Percentiles rank a stretch among this genome's conserved stretches.
These are phyloP conservation scores for Willowsia nigromaculata DNA, from an alignment of 2,888 invertebrate species.

Conservation along the genomic window DNA sequence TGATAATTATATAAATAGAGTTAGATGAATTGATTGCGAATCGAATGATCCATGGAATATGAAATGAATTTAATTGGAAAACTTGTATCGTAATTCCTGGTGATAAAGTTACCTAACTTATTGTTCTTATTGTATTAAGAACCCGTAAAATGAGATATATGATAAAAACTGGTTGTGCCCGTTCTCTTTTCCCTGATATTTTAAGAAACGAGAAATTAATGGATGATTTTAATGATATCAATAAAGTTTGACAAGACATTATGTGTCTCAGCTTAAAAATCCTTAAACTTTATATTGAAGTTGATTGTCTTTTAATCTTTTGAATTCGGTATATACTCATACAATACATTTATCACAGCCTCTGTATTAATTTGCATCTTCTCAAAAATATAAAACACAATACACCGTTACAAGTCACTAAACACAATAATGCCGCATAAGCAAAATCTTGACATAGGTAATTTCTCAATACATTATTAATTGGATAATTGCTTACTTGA, in stretches of 20 bases:
- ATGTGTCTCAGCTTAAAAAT: background rate
- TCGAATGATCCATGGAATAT: background rate
- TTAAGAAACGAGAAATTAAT: background rate
- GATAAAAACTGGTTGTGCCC: background rate
- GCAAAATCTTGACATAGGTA: no score
- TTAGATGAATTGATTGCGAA: background rate
- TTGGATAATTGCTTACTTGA: no score
- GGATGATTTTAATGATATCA: background rate
- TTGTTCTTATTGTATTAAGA: no score
- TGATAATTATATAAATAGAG: background rate
- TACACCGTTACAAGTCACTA: background rate
- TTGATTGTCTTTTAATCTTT: background rate
- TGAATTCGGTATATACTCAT: background rate
- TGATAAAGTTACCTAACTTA: background rate
- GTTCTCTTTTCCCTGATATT: background rate
- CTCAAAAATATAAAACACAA: background rate
- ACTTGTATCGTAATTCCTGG: background rate
- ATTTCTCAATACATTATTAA: no score
- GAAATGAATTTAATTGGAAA: no score
- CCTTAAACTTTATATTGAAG: background rate
- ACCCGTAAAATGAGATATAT: background rate
- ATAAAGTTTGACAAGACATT: background rate
- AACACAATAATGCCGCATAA: no score
- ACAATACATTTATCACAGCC: slow-evolving; percentile 26
- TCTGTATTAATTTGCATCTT: background rate